A percentile compares a stretch with the other conserved stretches of the same genome.
Evolutionary conservation across 2,797 vertebrate genomes (phyloP).

Genomic region (Notolabrus celidotus): DNA sequence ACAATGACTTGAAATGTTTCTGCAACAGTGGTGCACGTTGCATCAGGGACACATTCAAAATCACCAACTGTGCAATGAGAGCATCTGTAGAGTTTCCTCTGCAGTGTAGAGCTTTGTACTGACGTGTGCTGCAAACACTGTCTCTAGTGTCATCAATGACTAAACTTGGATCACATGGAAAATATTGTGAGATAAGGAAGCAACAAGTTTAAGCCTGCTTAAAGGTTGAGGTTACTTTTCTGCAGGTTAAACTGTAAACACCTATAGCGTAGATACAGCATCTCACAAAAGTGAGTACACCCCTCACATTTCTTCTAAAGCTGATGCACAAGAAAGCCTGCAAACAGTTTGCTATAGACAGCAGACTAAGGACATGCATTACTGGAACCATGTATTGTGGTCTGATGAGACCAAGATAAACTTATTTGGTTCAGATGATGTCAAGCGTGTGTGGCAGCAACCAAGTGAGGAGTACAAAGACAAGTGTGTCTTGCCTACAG

Average conservation of each 20-base stretch:
- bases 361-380: too few species aligned
- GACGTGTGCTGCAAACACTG: slow-evolving; percentile 13
- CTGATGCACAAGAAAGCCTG: too few species aligned
- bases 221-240: slow-evolving; percentile 13
- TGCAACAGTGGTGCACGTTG: slow-evolving; percentile 48
- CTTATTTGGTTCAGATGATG: too few species aligned
- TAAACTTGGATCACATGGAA: slow-evolving; percentile 2
- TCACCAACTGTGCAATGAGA: slow-evolving; percentile 32
- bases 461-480: too few species aligned
- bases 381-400: too few species aligned
- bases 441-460: too few species aligned
- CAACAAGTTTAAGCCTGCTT: slow-evolving; percentile 15
- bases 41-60: slow-evolving; percentile 54
- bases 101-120: slow-evolving; percentile 19
- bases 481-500: too few species aligned
- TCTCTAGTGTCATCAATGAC: slow-evolving; percentile 3
- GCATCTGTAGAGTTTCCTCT: slow-evolving; percentile 18
- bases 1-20: slow-evolving; percentile 57
- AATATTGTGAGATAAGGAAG: slow-evolving; percentile 6
- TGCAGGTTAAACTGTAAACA: slow-evolving; percentile 7
- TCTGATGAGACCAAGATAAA: too few species aligned
- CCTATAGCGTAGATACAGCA: too few species aligned
- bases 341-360: too few species aligned
- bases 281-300: too few species aligned
- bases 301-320: too few species aligned